phyloP scores from a whole-genome alignment of 2,113 vertebrate species.

The Columba janthina region DNA sequence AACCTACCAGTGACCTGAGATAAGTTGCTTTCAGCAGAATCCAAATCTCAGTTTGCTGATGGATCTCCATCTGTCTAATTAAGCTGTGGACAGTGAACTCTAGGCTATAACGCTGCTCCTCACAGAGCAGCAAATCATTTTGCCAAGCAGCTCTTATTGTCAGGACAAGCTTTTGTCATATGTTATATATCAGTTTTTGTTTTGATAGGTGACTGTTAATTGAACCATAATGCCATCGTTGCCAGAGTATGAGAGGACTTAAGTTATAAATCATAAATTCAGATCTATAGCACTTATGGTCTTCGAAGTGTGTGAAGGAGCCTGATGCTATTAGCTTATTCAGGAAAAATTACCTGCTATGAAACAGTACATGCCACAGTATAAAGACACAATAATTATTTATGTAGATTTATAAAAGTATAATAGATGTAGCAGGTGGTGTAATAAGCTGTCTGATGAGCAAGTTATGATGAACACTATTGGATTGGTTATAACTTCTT shows the following conservation, averaged over 20 bases:
- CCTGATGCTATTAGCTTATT: neutral
- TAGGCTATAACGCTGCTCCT: neutral
- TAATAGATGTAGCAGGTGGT: neutral
- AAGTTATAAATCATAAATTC: slow-evolving; percentile 15
- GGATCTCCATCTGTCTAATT: neutral
- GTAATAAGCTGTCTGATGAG: neutral
- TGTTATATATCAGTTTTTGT: slow-evolving; percentile 1
- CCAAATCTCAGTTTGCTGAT: neutral
- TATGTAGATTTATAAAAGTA: neutral
- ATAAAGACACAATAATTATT: neutral
- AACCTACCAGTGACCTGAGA: neutral
- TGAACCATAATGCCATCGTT: neutral
- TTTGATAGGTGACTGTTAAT: slow-evolving; percentile 39
- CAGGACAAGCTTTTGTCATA: slow-evolving; percentile 13
- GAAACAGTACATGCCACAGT: neutral
- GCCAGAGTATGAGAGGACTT: neutral
- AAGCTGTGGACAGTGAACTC: neutral
- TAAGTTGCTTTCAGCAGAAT: neutral
- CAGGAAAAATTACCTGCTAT: neutral
- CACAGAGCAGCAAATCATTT: neutral
- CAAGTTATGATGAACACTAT: neutral
- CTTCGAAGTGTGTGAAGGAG: neutral
- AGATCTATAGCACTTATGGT: neutral
- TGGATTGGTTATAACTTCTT: slow-evolving; percentile 9
- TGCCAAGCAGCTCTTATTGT: neutral